Percentiles rank a stretch among this genome's conserved stretches.
phyloP scores from a whole-genome alignment of 2,797 vertebrate genomes.

The Neosalanx taihuensis region DNA sequence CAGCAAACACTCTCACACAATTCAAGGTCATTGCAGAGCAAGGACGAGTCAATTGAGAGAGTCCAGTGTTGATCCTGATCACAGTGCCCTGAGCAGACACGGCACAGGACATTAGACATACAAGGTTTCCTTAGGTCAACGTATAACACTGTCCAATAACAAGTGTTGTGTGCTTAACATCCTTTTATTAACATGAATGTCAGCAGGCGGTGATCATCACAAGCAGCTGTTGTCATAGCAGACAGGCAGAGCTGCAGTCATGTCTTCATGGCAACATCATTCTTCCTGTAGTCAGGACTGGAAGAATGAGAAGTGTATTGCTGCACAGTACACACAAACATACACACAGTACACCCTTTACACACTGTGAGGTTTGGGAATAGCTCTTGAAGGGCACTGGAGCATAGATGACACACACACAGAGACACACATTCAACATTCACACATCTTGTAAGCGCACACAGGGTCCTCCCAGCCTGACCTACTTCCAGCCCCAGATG shows the following conservation, averaged over 20 bases:
- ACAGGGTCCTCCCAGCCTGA: conserved; percentile 24
- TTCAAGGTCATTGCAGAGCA: conserved; percentile 3
- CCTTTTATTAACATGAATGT: not conserved
- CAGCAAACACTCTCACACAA: not conserved
- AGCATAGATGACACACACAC: conserved; percentile 17
- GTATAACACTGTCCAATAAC: too few species aligned
- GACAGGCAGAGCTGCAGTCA: not conserved
- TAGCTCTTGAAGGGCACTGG: conserved; percentile 12
- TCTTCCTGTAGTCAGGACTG: not conserved
- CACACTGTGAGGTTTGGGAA: conserved; percentile 15
- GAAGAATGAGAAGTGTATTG: conserved; percentile 3
- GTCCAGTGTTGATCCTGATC: not conserved
- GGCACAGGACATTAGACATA: not conserved
- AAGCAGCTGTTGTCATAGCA: not conserved
- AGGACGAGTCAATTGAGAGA: not conserved
- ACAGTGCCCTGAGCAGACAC: not conserved
- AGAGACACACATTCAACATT: not conserved
- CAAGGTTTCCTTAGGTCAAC: not conserved
- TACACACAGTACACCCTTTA: not conserved
- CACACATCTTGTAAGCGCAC: not conserved
- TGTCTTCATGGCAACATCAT: not conserved
- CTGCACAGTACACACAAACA: conserved; percentile 16
- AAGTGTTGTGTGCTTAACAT: not conserved
- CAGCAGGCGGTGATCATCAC: not conserved
- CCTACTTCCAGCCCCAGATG: conserved; percentile 50